These are phyloP conservation scores for Mythimna loreyi DNA, from an alignment of 2,888 invertebrate species.

Conservation along the genomic window DNA sequence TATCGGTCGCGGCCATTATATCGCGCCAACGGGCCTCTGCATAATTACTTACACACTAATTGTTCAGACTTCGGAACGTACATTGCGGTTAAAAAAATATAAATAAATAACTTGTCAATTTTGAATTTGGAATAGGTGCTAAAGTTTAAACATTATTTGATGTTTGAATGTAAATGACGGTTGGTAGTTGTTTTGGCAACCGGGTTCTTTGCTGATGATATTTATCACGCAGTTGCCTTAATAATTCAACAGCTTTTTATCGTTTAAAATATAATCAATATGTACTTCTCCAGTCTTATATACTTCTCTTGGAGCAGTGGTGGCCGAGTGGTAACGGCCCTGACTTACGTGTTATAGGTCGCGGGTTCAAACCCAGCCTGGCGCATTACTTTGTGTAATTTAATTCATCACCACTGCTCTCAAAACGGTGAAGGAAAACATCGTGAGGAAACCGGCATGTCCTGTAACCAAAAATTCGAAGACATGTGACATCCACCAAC, in stretches of 20 bases:
- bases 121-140: constrained; percentile 39
- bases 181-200: constrained; percentile 20
- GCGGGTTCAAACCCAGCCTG: no score
- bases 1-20: constrained; percentile 79
- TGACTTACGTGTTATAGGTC: no score
- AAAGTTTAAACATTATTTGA: constrained; percentile 35
- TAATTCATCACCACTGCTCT: no score
- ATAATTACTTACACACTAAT: constrained; percentile 84
- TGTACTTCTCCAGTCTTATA: no score
- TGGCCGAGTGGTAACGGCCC: no score
- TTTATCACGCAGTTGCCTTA: background rate
- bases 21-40: constrained; percentile 76
- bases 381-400: no score
- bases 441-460: no score
- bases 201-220: constrained; percentile 8
- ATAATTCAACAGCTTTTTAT: background rate
- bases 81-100: constrained; percentile 44
- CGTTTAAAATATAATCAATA: no score
- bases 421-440: no score
- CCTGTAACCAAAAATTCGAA: no score
- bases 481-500: no score
- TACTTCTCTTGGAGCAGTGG: no score
- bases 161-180: constrained; percentile 30
- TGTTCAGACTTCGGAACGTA: constrained; percentile 74
- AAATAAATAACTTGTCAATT: constrained; percentile 56